Base-by-base conservation (phyloP, 2,888 invertebrate genomes). In the Agonopterix arenella region DNA sequence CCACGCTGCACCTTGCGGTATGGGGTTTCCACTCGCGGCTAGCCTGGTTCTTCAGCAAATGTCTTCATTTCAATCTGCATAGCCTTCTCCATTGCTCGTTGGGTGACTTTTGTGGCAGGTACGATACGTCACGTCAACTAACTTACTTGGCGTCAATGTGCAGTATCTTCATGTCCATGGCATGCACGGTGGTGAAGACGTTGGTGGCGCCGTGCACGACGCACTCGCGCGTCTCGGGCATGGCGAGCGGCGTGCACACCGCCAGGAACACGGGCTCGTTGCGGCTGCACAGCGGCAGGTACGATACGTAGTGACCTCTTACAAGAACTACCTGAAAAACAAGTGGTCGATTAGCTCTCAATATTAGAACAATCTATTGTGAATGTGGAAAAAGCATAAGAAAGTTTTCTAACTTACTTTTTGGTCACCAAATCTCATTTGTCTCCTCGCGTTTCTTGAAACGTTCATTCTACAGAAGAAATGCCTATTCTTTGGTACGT, bases 381-480 rank as follows among this genome's bases (percentile, higher is more conserved):
- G 18, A 18, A 18, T 28, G 28, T 28, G 5, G 28, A 7, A 28
- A 28, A 28, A 28, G 28, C 28, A 28, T 5, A 28, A 28, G 7
- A 28, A 28, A 5, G 28, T 28, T 28, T 5, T 28, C 28, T 5
- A 28, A 62, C 78, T 90, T 90, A 98, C 98, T 94, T 98, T 99
- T 91, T 99, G 98, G 91, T 98, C 98, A 45, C 98, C 98, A 83
- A 98, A 98, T 83, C 98, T 93, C 93, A 98, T 96, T 89, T 99
- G 99, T 69, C 99, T 90, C 69, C 98, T 93, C 44, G 98, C 97
- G 88, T 98, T 98, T 79, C 98, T 93, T 44, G 98, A 98, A 54
- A 99, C 98, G 86, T 99, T 99, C 95, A 99, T 98, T 68, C 98
- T 93, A 90, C 99, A 99, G 71, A 99, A 94, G 90, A 99, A 99